Percentiles rank a stretch among this genome's conserved stretches.
These are phyloP conservation scores for Lonchura striata DNA, from an alignment of 2,113 vertebrate species.

Conservation along the genomic window DNA sequence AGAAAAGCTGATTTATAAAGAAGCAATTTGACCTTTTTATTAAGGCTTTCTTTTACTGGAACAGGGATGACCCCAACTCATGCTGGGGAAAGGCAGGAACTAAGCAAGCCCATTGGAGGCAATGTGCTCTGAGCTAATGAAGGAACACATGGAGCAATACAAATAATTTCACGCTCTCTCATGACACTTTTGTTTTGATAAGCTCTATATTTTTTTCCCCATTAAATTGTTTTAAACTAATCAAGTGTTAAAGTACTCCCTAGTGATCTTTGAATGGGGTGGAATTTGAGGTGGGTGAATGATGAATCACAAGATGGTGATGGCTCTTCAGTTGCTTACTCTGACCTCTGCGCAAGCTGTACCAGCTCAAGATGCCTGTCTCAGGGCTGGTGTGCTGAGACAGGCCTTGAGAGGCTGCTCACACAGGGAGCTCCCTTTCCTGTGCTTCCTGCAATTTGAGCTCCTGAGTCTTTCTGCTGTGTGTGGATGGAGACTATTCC, in stretches of 20 bases:
- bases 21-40: neutral
- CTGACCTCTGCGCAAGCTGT: neutral
- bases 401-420: neutral
- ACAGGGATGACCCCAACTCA: neutral
- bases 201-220: fast-evolving
- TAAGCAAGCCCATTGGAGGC: neutral
- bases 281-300: neutral
- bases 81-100: neutral
- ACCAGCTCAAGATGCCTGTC: neutral
- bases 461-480: neutral
- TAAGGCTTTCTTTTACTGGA: neutral
- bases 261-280: neutral
- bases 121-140: neutral
- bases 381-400: neutral
- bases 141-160: neutral
- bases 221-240: neutral
- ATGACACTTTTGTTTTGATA: neutral
- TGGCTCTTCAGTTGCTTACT: neutral
- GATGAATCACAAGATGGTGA: neutral
- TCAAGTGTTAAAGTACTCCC: neutral
- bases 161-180: neutral
- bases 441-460: neutral
- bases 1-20: neutral
- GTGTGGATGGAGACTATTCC: neutral
- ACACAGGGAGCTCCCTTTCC: neutral